phyloP scores from a whole-genome alignment of 2,888 invertebrate species.

The Spisula subtruncata region DNA sequence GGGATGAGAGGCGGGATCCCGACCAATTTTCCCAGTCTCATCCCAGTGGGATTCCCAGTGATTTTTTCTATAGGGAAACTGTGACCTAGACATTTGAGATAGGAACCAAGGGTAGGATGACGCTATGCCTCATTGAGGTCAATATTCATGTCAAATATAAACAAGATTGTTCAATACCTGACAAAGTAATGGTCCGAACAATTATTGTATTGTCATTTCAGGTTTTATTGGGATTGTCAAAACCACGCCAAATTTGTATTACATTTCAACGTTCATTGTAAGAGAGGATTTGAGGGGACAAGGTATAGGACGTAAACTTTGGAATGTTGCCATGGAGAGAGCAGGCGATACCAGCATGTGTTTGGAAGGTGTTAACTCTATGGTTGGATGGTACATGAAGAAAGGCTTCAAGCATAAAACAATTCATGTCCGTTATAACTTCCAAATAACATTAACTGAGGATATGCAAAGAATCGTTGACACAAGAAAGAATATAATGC shows the following conservation, averaged over 20 bases:
- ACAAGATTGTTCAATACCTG: too few relatives aligned
- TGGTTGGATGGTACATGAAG: constrained; percentile 8
- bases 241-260: constrained; percentile 7
- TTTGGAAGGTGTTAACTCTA: not conserved
- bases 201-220: not conserved
- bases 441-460: not conserved
- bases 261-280: constrained; percentile 16
- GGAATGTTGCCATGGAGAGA: not conserved
- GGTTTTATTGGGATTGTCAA: constrained; percentile 1
- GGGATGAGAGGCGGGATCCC: too few relatives aligned
- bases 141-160: too few relatives aligned
- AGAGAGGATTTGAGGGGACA: not conserved
- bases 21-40: too few relatives aligned
- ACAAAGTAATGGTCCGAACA: too few relatives aligned
- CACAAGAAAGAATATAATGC: not conserved
- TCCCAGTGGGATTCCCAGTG: too few relatives aligned
- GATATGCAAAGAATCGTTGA: not conserved
- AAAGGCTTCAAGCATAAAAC: constrained; percentile 17
- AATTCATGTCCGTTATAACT: not conserved
- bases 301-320: constrained; percentile 25
- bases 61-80: too few relatives aligned
- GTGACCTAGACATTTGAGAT: too few relatives aligned
- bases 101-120: too few relatives aligned
- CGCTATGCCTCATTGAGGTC: too few relatives aligned
- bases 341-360: constrained; percentile 4